phyloP scores from a whole-genome alignment of 2,888 invertebrate species.

The Kryphioiulus occultus region DNA sequence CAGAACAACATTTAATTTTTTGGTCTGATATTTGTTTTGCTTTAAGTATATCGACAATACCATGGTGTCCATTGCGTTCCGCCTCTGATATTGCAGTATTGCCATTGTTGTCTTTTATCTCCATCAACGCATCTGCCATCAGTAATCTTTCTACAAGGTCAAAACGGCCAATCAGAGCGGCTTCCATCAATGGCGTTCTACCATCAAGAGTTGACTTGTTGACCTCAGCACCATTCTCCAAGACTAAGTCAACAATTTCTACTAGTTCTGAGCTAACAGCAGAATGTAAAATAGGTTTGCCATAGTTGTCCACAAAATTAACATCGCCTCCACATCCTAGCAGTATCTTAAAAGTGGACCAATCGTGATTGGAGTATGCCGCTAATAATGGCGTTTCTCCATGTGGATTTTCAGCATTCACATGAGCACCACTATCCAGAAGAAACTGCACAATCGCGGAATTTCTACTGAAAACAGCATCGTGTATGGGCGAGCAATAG shows the following conservation, averaged over 20 bases:
- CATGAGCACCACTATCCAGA: neutral
- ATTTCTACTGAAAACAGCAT: slow-evolving; percentile 10
- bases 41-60: neutral
- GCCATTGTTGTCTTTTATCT: neutral
- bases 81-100: slow-evolving; percentile 8
- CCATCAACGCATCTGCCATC: neutral
- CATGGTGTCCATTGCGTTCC: neutral
- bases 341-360: neutral
- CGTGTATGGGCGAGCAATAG: neutral
- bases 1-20: neutral
- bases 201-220: neutral
- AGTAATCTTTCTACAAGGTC: neutral
- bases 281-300: neutral
- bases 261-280: neutral
- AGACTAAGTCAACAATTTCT: neutral
- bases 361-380: neutral
- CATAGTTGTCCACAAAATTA: neutral
- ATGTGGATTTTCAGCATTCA: neutral
- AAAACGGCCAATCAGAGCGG: neutral
- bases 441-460: neutral
- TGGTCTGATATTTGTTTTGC: neutral
- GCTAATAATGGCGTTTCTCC: neutral
- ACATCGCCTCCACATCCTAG: neutral
- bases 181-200: neutral
- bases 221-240: neutral